phyloP scores from a whole-genome alignment of 37 sponge, comb jelly and placozoan genomes.

The Ianthella basta region DNA sequence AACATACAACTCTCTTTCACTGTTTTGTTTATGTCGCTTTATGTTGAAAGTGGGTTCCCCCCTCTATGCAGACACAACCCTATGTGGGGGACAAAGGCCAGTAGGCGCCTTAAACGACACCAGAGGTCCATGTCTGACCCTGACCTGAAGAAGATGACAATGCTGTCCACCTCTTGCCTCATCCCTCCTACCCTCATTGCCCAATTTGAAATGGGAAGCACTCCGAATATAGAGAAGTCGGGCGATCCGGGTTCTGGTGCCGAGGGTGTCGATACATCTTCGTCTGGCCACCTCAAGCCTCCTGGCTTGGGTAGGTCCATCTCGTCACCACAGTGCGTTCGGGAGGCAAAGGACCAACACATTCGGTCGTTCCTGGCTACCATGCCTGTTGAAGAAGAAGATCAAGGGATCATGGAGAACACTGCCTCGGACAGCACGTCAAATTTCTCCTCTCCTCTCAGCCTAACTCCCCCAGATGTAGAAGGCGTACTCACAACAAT shows the following conservation, averaged over 20 bases:
- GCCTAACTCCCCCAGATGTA: conserved; percentile 68
- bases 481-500: neutral
- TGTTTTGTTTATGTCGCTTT: neutral
- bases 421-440: conserved; percentile 55
- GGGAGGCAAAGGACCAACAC: conserved; percentile 43
- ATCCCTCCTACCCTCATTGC: neutral
- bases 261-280: neutral
- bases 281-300: neutral
- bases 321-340: conserved; percentile 17
- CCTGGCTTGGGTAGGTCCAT: neutral
- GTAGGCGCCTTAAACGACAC: conserved; percentile 26
- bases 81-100: conserved; percentile 68
- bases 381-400: conserved; percentile 45
- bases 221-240: conserved; percentile 3
- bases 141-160: conserved; percentile 36
- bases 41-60: neutral
- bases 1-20: neutral
- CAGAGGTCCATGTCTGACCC: conserved; percentile 69
- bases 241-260: neutral
- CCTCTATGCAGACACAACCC: conserved; percentile 55
- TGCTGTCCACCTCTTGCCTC: neutral
- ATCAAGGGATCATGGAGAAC: conserved; percentile 58
- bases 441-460: conserved; percentile 54
- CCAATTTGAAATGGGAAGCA: neutral
- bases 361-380: conserved; percentile 52